Base-by-base conservation (phyloP, 2,888 invertebrate genomes). In the Drosophila differens region DNA sequence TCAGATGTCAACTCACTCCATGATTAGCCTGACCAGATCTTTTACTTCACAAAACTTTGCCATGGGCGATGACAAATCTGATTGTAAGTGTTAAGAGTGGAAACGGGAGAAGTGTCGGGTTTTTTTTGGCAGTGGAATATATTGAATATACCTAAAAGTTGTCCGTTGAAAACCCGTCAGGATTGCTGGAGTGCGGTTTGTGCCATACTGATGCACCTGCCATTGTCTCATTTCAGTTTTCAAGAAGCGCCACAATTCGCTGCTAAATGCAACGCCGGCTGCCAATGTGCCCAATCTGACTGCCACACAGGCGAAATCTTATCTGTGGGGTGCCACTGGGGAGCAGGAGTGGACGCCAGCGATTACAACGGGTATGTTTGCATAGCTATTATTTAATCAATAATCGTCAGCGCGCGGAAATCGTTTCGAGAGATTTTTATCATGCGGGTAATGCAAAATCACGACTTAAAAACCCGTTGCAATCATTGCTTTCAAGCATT, bases 271-370 rank as follows among this genome's bases (percentile, higher is more conserved):
- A 28, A 60, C 81, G 0, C 76, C 67, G 5, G 84, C 85, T 9
- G 83, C 82, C 35, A 81, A 85, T 33, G 76, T 82, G 44, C 81
- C 83, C 57, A 85, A 81, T 58, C 71, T 85, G 33, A 82, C 90
- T 4, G 85, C 92, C 33, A 89, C 92, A 22, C 93, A 93, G 53
- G 91, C 94, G 0, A 94, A 93, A 71, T 93, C 92, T 0, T 94
- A 96, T 39, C 94, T 98, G 55, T 98, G 98, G 98, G 98, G 98
- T 32, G 98, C 98, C 5, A 98, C 98, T 0, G 98, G 98, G 44
- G 98, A 99, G 93, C 98, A 99, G 93, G 98, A 98, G 93, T 99
- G 99, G 99, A 98, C 98, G 3, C 98, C 98, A 0, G 98, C 98
- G 35, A 95, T 98, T 70, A 98, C 98, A 4, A 99, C 98, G 94